These are phyloP conservation scores for Furcula furcula DNA, from an alignment of 2,888 invertebrate genomes.

Conservation along the genomic window DNA sequence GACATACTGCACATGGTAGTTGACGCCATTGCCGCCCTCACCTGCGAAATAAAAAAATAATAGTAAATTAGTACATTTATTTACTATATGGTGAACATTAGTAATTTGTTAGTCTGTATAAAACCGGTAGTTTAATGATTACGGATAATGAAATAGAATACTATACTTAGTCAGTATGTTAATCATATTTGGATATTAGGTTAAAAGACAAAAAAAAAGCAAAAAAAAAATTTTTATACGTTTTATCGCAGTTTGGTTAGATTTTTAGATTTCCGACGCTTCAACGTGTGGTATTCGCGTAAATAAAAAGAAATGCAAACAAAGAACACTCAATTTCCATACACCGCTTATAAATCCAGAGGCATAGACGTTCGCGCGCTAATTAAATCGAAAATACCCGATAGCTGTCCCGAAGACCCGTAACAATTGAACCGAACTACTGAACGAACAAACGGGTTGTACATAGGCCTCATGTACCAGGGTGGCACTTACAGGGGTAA, in stretches of 20 bases:
- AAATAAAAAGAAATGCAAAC: conserved; percentile 2
- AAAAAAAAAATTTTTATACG: too few species aligned
- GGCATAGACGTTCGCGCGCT: not conserved
- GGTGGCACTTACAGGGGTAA: conserved; percentile 72
- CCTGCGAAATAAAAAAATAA: conserved; percentile 57
- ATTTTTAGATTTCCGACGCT: too few species aligned
- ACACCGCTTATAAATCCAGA: not conserved
- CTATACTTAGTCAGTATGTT: too few species aligned
- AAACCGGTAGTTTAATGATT: too few species aligned
- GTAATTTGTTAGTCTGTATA: too few species aligned
- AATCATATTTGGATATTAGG: too few species aligned
- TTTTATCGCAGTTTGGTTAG: too few species aligned
- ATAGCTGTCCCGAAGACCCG: not conserved
- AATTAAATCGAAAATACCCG: not conserved
- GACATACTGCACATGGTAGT: conserved; percentile 89
- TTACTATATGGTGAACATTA: too few species aligned
- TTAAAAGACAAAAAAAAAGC: too few species aligned
- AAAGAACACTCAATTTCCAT: not conserved
- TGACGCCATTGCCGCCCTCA: conserved; percentile 83
- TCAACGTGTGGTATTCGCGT: too few species aligned
- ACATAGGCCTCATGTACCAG: conserved; percentile 2
- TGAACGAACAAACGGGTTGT: not conserved
- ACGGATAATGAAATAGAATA: too few species aligned
- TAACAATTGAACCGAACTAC: not conserved
- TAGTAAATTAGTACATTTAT: too few species aligned